Base-by-base conservation (phyloP, 2,888 invertebrate genomes). In the Stenodema calcarata region DNA sequence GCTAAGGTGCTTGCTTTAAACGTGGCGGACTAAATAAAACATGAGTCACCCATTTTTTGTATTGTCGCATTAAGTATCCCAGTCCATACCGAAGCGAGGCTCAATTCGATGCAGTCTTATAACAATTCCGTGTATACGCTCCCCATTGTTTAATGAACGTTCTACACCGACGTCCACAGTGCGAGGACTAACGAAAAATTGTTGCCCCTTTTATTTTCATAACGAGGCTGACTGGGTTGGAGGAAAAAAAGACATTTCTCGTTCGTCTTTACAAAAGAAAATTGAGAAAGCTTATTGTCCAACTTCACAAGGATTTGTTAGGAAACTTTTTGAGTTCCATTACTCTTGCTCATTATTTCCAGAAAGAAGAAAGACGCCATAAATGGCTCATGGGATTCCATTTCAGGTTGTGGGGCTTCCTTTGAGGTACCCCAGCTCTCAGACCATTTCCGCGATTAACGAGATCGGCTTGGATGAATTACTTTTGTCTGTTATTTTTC, bases 201-300 rank as follows among this genome's bases (percentile, higher is more conserved):
- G 62, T 23, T 62, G 62, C 62, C 18, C 23, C 6, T 41, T 73
- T 73, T 35, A 73, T 35, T 73, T 73, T 30, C 73, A 30, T 73
- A 35, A 73, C 35, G 73, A 62, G 18, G 9, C 7, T 4, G 7
- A 27, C 18, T 11, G 62, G 12, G 54, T 2, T n/a, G 54, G n/a
- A 11, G 62, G 23, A 4, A 16, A 30, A 41, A 41, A 73, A 73
- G 2, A 30, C 35, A 28, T 30, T 16, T 30, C 35, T 18, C 35
- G 62, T 73, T 16, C 41, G 14, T 73, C 73, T 73, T 73, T n/a
- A 35, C 41, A 41, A 62, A 62, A 62, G 62, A 62, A 73, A 30
- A 73, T 73, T 35, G 73, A 73, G 73, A 73, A 73, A 73, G 73
- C 73, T 73, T 73, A 73, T 73, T 73, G 73, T 73, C 73, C 73